phyloP scores from a whole-genome alignment of 1,140 invertebrate species.

The Dolichoris vasculosae region DNA sequence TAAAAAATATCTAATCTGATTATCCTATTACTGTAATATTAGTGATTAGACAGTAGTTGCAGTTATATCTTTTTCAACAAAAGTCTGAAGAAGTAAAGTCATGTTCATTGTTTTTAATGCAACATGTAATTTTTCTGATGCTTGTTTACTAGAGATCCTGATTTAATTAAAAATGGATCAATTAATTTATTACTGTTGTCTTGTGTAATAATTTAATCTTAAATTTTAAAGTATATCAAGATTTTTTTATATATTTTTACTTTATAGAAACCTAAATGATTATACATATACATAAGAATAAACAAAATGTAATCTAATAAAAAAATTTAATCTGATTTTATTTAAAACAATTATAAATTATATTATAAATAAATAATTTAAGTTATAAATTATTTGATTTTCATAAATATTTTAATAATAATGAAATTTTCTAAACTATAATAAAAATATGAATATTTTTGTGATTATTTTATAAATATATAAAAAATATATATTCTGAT shows the following conservation, averaged over 20 bases:
- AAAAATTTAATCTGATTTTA: no score
- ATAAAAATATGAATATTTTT: no score
- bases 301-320: neutral
- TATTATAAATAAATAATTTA: no score
- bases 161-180: conserved; percentile 6
- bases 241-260: neutral
- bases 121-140: conserved; percentile 60
- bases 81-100: conserved; percentile 61
- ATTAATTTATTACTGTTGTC: neutral
- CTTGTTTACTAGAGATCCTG: conserved; percentile 65
- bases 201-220: neutral
- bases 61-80: conserved; percentile 56
- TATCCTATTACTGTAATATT: conserved; percentile 30
- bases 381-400: no score
- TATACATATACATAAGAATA: neutral
- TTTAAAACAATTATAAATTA: no score
- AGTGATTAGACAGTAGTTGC: conserved; percentile 32
- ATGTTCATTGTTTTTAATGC: conserved; percentile 65
- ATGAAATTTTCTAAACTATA: no score
- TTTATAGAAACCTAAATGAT: no score
- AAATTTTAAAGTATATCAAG: neutral
- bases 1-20: conserved; percentile 6
- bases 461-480: no score
- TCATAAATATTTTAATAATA: no score
- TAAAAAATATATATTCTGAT: no score